Evolutionary conservation across 2,113 vertebrate genomes (phyloP).

Genomic region (Microtus richardsoni): DNA sequence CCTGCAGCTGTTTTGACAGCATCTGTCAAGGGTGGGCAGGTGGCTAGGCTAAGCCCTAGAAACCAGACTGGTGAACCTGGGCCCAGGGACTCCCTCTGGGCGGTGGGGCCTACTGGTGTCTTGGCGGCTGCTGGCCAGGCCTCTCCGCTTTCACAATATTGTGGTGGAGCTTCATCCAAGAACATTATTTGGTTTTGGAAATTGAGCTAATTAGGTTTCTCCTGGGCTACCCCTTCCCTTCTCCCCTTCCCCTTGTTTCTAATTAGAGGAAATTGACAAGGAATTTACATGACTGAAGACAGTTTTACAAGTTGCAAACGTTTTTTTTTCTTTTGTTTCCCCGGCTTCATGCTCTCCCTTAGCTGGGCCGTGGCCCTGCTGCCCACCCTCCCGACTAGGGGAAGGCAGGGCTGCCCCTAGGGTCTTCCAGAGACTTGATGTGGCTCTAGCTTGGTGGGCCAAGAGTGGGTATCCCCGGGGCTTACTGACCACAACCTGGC

Average conservation of each 20-base stretch:
- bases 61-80: not conserved
- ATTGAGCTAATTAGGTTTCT: conserved; percentile 69
- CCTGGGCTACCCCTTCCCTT: not conserved
- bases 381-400: not conserved
- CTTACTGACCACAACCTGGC: not conserved
- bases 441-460: not conserved
- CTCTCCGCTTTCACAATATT: conserved; percentile 54
- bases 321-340: conserved; percentile 14
- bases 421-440: not conserved
- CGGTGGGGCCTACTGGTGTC: conserved; percentile 8
- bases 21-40: conserved; percentile 35
- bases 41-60: conserved; percentile 53
- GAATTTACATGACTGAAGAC: conserved; percentile 9
- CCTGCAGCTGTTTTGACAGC: conserved; percentile 46
- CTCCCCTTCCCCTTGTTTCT: conserved; percentile 45
- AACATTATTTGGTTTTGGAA: conserved; percentile 75
- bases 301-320: conserved; percentile 48
- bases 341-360: rapidly evolving
- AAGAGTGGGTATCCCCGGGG: not conserved
- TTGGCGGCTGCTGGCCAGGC: not conserved
- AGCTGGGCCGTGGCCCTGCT: not conserved
- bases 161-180: conserved; percentile 59
- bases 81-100: not conserved
- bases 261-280: conserved; percentile 73
- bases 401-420: not conserved